These are phyloP conservation scores for Zapus hudsonius DNA, from an alignment of 2,113 vertebrate species.

Conservation along the genomic window DNA sequence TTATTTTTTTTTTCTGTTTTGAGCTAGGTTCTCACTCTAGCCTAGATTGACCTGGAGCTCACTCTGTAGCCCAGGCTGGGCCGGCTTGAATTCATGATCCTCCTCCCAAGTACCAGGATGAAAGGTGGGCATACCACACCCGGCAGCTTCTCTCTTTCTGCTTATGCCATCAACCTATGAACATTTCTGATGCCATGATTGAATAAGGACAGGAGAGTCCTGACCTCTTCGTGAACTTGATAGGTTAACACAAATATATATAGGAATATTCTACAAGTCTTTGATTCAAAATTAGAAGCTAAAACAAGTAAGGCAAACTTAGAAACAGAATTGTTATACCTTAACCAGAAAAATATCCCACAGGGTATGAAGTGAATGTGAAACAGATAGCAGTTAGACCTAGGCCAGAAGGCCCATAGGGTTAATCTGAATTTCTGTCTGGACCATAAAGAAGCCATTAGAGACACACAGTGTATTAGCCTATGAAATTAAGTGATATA, in stretches of 20 bases:
- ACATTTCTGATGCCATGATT: background rate
- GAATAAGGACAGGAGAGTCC: background rate
- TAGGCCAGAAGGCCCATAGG: too few relatives aligned
- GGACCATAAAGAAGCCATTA: too few relatives aligned
- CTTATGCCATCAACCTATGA: background rate
- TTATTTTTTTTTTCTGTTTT: too few relatives aligned
- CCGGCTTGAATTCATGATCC: too few relatives aligned
- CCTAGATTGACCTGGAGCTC: too few relatives aligned
- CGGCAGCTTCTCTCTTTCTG: too few relatives aligned
- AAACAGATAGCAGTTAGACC: too few relatives aligned
- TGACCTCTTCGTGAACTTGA: background rate
- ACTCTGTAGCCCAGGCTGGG: too few relatives aligned
- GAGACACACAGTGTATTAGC: background rate
- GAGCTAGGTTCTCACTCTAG: too few relatives aligned
- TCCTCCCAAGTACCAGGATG: too few relatives aligned
- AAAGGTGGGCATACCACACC: too few relatives aligned
- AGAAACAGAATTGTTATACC: background rate
- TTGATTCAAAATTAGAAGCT: background rate
- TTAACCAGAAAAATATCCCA: conserved; percentile 12
- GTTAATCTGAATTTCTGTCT: too few relatives aligned
- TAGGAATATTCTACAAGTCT: background rate
- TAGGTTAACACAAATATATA: background rate
- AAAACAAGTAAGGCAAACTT: background rate
- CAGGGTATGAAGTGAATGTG: background rate
- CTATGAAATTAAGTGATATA: background rate